These are phyloP conservation scores for Nineta flava DNA, from an alignment of 2,888 invertebrate species.

Conservation along the genomic window DNA sequence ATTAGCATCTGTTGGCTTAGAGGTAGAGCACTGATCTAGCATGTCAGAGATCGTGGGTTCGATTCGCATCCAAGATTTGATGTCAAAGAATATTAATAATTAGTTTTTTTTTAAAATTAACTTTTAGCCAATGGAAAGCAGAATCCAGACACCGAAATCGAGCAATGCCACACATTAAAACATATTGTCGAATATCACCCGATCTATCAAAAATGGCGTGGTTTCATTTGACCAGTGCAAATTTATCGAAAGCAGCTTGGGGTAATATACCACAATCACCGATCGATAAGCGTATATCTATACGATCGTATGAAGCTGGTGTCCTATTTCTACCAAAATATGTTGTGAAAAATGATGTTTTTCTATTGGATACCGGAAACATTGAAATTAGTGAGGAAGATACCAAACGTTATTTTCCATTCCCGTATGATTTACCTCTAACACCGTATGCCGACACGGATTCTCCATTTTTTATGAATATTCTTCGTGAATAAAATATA, in stretches of 20 bases:
- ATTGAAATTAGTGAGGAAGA: slow-evolving; percentile 13
- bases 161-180: slow-evolving; percentile 93
- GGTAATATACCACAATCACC: slow-evolving; percentile 47
- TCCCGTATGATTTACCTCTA: slow-evolving; percentile 74
- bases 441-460: slow-evolving; percentile 51
- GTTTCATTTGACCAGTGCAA: slow-evolving; percentile 83
- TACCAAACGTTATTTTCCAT: slow-evolving; percentile 32
- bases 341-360: slow-evolving; percentile 42
- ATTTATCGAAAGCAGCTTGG: slow-evolving; percentile 97
- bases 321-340: slow-evolving; percentile 73
- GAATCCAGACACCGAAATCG: slow-evolving; percentile 46
- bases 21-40: too few species aligned
- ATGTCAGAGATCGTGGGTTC: too few species aligned
- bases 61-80: too few species aligned
- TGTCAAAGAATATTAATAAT: too few species aligned
- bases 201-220: slow-evolving; percentile 53
- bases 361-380: slow-evolving; percentile 14
- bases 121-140: slow-evolving; percentile 69
- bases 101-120: background rate
- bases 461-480: slow-evolving; percentile 49
- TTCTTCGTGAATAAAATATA: background rate
- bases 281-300: slow-evolving; percentile 40
- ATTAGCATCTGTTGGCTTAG: too few species aligned
- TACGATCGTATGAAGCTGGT: slow-evolving; percentile 84
- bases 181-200: slow-evolving; percentile 63